Evolutionary conservation across 2,888 invertebrate species (phyloP).

Genomic region (Drosophila niveifrons): DNA sequence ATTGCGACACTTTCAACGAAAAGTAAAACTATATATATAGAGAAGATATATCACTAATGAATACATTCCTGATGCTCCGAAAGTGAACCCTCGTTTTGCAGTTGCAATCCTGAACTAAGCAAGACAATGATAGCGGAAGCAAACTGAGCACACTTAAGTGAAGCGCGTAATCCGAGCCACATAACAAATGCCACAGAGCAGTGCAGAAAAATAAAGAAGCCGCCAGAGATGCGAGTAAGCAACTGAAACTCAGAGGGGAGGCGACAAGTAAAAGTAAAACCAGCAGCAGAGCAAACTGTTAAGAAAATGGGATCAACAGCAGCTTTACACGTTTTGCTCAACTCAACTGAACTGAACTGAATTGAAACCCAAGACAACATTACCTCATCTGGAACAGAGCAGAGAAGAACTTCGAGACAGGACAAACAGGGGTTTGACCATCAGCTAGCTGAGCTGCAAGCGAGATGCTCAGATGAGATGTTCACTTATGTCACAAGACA

Average conservation of each 20-base stretch:
- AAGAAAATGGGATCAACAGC: conserved; percentile 74
- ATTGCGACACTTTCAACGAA: background rate
- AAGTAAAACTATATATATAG: conserved; percentile 12
- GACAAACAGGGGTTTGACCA: conserved; percentile 25
- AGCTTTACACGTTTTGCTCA: conserved; percentile 75
- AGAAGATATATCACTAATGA: conserved; percentile 72
- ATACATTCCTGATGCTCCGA: conserved; percentile 57
- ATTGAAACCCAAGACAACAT: conserved; percentile 58
- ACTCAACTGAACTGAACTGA: background rate
- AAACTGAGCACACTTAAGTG: conserved; percentile 80
- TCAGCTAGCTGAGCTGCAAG: background rate
- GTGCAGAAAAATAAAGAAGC: conserved; percentile 1
- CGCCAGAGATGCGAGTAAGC: background rate
- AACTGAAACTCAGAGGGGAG: conserved; percentile 7
- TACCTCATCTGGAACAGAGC: conserved; percentile 7
- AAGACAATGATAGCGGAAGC: conserved; percentile 68
- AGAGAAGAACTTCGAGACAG: background rate
- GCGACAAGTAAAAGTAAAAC: conserved; percentile 18
- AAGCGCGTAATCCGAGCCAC: conserved; percentile 82
- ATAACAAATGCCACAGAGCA: conserved; percentile 71
- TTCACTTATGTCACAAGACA: conserved; percentile 53
- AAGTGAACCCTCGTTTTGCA: background rate
- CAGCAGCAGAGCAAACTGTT: conserved; percentile 58
- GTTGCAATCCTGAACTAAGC: conserved; percentile 4
- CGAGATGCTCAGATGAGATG: conserved; percentile 47